Percentiles rank a stretch among this genome's conserved stretches.
phyloP scores from a whole-genome alignment of 2,797 vertebrate genomes.

The Phoxinus dragarum region DNA sequence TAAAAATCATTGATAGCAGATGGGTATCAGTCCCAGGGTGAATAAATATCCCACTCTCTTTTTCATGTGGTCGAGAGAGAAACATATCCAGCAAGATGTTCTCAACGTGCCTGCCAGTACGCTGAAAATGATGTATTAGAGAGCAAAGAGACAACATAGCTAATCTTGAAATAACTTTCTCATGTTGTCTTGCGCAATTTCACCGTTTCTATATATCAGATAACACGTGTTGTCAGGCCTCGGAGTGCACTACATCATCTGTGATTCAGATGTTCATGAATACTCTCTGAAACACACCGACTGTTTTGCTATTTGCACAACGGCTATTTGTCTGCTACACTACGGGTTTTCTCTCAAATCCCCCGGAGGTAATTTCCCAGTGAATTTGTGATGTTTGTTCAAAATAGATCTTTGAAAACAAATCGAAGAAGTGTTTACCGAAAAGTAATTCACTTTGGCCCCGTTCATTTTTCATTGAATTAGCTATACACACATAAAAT shows the following conservation, averaged over 20 bases:
- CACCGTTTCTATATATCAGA: conserved; percentile 53
- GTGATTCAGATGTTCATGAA: conserved; percentile 35
- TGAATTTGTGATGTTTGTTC: conserved; percentile 61
- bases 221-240: conserved; percentile 44
- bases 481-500: conserved; percentile 59
- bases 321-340: conserved; percentile 50
- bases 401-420: conserved; percentile 59
- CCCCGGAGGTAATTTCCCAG: conserved; percentile 45
- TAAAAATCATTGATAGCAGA: conserved; percentile 56
- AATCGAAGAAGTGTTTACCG: conserved; percentile 59
- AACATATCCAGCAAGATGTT: conserved; percentile 38
- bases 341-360: conserved; percentile 33
- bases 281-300: conserved; percentile 18
- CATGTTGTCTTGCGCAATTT: conserved; percentile 47
- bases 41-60: conserved; percentile 44
- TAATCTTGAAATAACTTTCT: conserved; percentile 53
- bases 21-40: conserved; percentile 41
- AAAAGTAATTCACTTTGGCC: conserved; percentile 52
- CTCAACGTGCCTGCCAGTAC: conserved; percentile 28
- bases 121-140: conserved; percentile 29
- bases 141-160: conserved; percentile 39
- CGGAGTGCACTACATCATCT: conserved; percentile 42
- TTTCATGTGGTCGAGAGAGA: conserved; percentile 24
- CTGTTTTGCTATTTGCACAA: conserved; percentile 30
- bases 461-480: conserved; percentile 59